These are phyloP conservation scores for Ochotona curzoniae DNA, from an alignment of 2,113 vertebrate genomes.

Conservation along the genomic window DNA sequence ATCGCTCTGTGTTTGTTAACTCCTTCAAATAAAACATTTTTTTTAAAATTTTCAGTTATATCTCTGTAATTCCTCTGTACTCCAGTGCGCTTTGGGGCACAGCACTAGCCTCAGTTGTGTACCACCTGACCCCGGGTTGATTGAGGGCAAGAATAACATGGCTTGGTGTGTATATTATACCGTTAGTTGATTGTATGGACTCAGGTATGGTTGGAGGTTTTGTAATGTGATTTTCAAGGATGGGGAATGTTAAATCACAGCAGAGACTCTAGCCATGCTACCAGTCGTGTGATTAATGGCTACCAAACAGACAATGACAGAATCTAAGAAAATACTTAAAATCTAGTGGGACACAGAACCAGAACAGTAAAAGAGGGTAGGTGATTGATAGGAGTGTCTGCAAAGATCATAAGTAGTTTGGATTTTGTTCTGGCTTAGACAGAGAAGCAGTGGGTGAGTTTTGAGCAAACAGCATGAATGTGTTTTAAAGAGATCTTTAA, in stretches of 20 bases:
- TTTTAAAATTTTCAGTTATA: too few species aligned
- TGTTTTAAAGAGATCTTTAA: not conserved
- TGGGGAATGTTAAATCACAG: not conserved
- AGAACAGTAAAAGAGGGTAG: not conserved
- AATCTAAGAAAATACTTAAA: not conserved
- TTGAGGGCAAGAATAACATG: not conserved
- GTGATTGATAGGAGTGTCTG: not conserved
- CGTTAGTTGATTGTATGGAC: not conserved
- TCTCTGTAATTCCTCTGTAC: too few species aligned
- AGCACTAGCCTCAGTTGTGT: not conserved
- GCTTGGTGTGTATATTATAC: not conserved
- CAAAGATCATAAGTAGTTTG: not conserved
- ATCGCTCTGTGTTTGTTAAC: too few species aligned
- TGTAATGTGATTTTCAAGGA: not conserved
- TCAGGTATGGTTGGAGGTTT: not conserved
- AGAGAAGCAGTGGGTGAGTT: not conserved
- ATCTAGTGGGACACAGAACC: not conserved
- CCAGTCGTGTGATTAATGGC: not conserved
- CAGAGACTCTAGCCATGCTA: not conserved
- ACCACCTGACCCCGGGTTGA: not conserved
- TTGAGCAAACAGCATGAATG: not conserved
- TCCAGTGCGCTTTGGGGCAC: accelerated
- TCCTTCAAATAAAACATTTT: too few species aligned
- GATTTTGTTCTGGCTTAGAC: not conserved
- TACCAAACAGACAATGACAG: not conserved